These are phyloP conservation scores for Pogonophryne albipinna DNA, from an alignment of 2,797 vertebrate genomes.

Conservation along the genomic window DNA sequence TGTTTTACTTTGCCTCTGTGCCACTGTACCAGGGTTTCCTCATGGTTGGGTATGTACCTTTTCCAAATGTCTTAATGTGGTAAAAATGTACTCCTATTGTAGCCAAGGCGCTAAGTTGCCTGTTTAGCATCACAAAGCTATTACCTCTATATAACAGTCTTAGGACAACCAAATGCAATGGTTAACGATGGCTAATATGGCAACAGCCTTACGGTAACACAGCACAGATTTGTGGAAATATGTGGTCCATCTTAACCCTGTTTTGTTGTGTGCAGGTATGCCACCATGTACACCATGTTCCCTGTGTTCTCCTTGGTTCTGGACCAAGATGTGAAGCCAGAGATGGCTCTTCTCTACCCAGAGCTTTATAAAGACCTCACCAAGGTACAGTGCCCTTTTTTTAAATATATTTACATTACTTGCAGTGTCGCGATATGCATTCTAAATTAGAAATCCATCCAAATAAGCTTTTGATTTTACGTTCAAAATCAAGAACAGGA, in stretches of 20 bases:
- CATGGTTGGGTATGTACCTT: constrained; percentile 95
- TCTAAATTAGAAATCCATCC: too few species aligned
- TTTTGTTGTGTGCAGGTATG: constrained; percentile 85
- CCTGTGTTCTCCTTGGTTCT: constrained; percentile 98
- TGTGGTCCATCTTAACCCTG: constrained; percentile 5
- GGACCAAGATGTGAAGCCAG: constrained; percentile 98
- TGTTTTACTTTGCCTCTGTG: constrained; percentile 98
- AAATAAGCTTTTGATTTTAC: too few species aligned
- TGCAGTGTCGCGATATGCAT: too few species aligned
- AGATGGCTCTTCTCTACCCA: constrained; percentile 96
- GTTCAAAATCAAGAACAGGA: too few species aligned
- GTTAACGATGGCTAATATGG: not conserved
- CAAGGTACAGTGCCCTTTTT: constrained; percentile 84
- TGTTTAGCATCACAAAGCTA: not conserved
- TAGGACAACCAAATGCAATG: not conserved
- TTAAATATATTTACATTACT: not conserved
- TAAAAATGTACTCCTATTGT: not conserved
- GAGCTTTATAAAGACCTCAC: constrained; percentile 99
- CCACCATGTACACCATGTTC: constrained; percentile 99
- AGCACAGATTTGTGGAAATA: too few species aligned
- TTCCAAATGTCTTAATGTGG: not conserved
- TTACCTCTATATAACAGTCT: not conserved
- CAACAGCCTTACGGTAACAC: not conserved
- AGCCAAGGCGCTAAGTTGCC: not conserved
- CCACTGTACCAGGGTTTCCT: constrained; percentile 99